These are phyloP conservation scores for Agrochola circellaris DNA, from an alignment of 2,888 invertebrate species.

Conservation along the genomic window DNA sequence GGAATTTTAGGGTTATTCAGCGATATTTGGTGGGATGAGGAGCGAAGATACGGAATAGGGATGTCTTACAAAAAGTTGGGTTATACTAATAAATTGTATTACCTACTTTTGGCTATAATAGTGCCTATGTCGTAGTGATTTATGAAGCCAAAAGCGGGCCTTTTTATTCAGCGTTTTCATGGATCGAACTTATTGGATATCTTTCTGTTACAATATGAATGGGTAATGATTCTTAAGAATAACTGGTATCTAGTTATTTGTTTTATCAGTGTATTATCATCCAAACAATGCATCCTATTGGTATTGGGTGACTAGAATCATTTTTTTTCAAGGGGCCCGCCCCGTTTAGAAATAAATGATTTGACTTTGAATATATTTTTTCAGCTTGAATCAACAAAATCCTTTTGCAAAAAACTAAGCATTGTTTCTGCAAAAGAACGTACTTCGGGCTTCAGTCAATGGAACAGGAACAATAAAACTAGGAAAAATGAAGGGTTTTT, in stretches of 20 bases:
- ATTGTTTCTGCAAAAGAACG: conserved; percentile 19
- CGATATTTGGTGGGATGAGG: background rate
- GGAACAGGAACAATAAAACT: conserved; percentile 16
- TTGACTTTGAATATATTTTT: background rate
- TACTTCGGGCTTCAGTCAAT: conserved; percentile 19
- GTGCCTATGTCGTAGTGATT: background rate
- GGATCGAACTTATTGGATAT: background rate
- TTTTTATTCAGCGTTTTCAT: background rate
- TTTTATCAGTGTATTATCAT: too few species aligned
- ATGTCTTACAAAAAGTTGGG: background rate
- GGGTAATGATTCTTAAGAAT: background rate
- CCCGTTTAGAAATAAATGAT: too few species aligned
- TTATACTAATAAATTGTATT: background rate
- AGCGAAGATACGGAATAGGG: background rate
- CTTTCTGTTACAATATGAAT: background rate
- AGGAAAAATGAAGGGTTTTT: conserved; percentile 33
- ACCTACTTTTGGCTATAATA: background rate
- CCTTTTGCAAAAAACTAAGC: background rate
- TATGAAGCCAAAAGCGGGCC: background rate
- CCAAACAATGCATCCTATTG: background rate
- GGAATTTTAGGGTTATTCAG: conserved; percentile 11
- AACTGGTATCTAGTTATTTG: too few species aligned
- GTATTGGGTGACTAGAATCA: too few species aligned
- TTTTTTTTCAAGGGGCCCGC: too few species aligned
- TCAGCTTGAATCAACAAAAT: background rate